Conservation (phyloP, 2,797 vertebrate species). For the Microctenopoma steveboyesi region DNA sequence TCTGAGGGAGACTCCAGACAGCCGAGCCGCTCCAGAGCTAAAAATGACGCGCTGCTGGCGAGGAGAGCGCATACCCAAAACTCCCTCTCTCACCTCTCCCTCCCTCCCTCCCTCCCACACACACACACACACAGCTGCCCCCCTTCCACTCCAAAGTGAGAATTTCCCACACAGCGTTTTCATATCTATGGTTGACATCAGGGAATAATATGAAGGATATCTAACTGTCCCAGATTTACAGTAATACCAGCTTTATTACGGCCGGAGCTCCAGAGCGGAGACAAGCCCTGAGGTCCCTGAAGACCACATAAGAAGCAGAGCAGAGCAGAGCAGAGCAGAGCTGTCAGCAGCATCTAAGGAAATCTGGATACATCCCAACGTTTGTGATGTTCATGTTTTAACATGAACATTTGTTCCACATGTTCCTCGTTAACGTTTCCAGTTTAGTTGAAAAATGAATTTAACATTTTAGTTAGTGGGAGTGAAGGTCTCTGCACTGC, state of each 20-base stretch:
- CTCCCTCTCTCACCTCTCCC: conserved; percentile 4
- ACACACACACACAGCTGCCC: conserved; percentile 1
- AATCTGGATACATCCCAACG: too few relatives aligned
- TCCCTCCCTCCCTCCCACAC: neutral
- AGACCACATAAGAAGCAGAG: too few relatives aligned
- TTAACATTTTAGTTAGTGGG: too few relatives aligned
- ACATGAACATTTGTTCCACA: too few relatives aligned
- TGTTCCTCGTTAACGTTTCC: too few relatives aligned
- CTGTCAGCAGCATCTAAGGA: too few relatives aligned
- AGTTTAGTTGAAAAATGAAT: too few relatives aligned
- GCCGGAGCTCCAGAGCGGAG: too few relatives aligned
- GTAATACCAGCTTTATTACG: neutral
- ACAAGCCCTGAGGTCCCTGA: too few relatives aligned
- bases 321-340: too few relatives aligned
- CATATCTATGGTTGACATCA: neutral
- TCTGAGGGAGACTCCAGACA: conserved; percentile 1
- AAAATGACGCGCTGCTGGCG: conserved; percentile 43
- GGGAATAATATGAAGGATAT: neutral
- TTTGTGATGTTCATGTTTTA: too few relatives aligned
- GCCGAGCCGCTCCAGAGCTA: conserved; percentile 7
- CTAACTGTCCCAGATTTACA: neutral
- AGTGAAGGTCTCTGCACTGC: too few relatives aligned
- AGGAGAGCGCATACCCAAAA: neutral
- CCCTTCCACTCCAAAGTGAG: neutral
- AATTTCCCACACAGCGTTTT: neutral